A percentile compares a stretch with the other conserved stretches of the same genome.
Evolutionary conservation across 2,113 vertebrate species (phyloP).

Genomic region (Sceloporus tristichus): DNA sequence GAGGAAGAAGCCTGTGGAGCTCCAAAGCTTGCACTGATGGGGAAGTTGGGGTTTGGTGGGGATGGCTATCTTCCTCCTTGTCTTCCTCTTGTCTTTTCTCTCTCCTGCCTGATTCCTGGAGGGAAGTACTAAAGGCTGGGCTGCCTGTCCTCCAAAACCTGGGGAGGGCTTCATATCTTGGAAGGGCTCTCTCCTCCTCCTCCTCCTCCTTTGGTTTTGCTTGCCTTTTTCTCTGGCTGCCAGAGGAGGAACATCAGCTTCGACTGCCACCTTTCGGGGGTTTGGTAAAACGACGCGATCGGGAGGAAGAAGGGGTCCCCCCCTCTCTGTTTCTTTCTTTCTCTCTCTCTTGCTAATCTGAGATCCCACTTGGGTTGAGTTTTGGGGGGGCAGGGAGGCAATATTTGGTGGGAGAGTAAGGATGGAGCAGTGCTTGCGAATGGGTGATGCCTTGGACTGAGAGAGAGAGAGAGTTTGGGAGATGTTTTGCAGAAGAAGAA

Average conservation of each 20-base stretch:
- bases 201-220: too few species aligned
- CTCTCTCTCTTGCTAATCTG: slow-evolving; percentile 25
- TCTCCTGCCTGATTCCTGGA: too few species aligned
- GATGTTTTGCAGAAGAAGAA: neutral
- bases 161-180: slow-evolving; percentile 4
- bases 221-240: neutral
- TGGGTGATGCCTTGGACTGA: too few species aligned
- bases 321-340: neutral
- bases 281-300: slow-evolving; percentile 78
- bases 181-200: neutral
- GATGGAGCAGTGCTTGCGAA: too few species aligned
- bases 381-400: too few species aligned
- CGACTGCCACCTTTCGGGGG: slow-evolving; percentile 97
- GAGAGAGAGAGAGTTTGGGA: neutral
- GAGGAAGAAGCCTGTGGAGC: too few species aligned
- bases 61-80: too few species aligned
- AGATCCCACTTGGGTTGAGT: slow-evolving; percentile 10
- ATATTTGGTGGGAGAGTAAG: too few species aligned
- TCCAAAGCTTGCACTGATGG: too few species aligned
- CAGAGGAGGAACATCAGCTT: slow-evolving; percentile 77
- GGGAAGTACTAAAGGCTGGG: too few species aligned
- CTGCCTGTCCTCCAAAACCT: slow-evolving; percentile 18
- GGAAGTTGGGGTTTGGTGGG: too few species aligned
- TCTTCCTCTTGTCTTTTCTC: too few species aligned
- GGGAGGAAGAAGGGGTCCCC: neutral